phyloP scores from a whole-genome alignment of 2,113 vertebrate genomes.

The Phainopepla nitens region DNA sequence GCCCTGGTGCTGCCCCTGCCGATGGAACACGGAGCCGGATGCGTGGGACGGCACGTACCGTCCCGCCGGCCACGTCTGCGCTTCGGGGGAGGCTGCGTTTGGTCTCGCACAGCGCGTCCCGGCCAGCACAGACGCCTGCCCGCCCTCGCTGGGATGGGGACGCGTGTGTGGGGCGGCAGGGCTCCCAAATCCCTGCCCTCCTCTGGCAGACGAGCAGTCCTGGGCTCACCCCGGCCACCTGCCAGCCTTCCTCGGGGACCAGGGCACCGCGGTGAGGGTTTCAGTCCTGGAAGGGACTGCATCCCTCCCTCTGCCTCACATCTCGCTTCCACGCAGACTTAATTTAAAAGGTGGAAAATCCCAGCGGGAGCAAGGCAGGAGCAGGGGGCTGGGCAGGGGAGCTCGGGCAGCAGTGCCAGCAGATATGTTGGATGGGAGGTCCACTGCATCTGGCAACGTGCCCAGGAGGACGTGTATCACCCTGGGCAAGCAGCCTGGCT shows the following conservation, averaged over 20 bases:
- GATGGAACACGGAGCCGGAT: background rate
- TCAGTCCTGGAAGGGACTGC: background rate
- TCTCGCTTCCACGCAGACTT: background rate
- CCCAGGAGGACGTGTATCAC: background rate
- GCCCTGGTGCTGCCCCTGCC: background rate
- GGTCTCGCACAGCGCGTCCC: background rate
- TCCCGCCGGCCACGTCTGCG: slow-evolving; percentile 7
- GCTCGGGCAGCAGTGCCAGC: background rate
- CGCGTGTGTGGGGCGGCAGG: background rate
- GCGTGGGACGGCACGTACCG: slow-evolving; percentile 6
- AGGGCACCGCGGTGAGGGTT: rapidly evolving
- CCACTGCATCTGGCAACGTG: rapidly evolving
- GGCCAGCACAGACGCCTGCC: background rate
- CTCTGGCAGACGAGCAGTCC: background rate
- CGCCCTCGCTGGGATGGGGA: background rate
- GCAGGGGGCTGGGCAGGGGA: rapidly evolving
- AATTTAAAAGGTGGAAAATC: background rate
- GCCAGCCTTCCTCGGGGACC: background rate
- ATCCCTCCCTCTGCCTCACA: background rate
- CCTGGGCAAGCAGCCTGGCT: background rate
- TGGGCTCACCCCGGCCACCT: background rate
- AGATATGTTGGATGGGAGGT: rapidly evolving
- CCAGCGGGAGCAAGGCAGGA: background rate
- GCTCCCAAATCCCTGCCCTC: background rate
- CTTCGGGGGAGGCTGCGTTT: background rate